These are phyloP conservation scores for Sarcophilus harrisii DNA, from an alignment of 2,797 vertebrate genomes.

Conservation along the genomic window DNA sequence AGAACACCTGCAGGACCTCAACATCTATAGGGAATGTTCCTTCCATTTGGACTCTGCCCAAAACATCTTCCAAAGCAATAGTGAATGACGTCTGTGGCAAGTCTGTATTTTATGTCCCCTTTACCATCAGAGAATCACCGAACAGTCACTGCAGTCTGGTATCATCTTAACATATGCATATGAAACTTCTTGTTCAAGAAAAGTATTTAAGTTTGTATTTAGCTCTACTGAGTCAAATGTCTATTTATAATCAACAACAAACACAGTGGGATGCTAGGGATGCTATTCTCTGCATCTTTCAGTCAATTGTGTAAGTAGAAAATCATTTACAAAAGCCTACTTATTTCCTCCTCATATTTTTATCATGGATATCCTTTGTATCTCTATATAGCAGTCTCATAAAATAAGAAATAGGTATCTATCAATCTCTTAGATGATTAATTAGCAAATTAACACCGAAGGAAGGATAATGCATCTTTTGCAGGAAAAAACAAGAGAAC, in stretches of 20 bases:
- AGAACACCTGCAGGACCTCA: not conserved
- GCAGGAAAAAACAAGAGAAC: not conserved
- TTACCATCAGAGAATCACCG: not conserved
- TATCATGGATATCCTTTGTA: not conserved
- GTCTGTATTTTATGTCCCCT: not conserved
- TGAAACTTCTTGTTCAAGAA: not conserved
- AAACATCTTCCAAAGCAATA: not conserved
- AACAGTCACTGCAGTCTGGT: not conserved
- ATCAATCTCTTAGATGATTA: not conserved
- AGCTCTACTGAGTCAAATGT: not conserved
- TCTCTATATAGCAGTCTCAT: not conserved
- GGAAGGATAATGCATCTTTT: slow-evolving; percentile 6
- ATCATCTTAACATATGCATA: not conserved
- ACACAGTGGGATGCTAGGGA: not conserved
- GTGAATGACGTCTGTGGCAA: not conserved
- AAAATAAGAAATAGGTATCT: not conserved
- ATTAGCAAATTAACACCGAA: slow-evolving; percentile 46
- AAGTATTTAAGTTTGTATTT: not conserved
- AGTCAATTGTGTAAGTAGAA: not conserved
- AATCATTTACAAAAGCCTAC: not conserved
- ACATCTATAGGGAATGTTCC: not conserved
- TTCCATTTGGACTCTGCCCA: not conserved
- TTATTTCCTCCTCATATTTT: not conserved
- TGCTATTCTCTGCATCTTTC: not conserved
- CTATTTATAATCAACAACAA: not conserved